These are phyloP conservation scores for Salvelinus sp. DNA, from an alignment of 2,113 vertebrate genomes.

Conservation along the genomic window DNA sequence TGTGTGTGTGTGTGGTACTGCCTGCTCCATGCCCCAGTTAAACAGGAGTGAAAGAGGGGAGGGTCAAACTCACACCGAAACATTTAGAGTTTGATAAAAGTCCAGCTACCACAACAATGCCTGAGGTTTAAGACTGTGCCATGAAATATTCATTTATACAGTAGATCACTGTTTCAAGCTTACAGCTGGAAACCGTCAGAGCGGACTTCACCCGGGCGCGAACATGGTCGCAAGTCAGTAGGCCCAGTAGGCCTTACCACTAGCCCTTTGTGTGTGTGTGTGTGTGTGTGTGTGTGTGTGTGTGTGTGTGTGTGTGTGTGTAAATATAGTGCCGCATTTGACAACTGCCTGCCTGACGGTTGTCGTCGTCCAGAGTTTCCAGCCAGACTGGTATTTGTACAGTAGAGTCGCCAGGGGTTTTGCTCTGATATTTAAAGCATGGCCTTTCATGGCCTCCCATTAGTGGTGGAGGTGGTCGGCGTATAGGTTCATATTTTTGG, in stretches of 20 bases:
- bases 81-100: background rate
- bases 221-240: background rate
- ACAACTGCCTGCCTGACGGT: background rate
- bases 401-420: background rate
- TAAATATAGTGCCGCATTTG: conserved; percentile 15
- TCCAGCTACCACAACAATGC: too few relatives aligned
- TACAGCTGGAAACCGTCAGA: background rate
- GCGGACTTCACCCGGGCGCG: background rate
- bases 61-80: background rate
- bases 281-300: background rate
- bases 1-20: background rate
- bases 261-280: background rate
- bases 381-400: background rate
- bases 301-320: background rate
- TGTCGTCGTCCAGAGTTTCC: background rate
- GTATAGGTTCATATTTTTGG: background rate
- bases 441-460: background rate
- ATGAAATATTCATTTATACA: too few relatives aligned
- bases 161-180: background rate
- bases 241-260: background rate
- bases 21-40: background rate
- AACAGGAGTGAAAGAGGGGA: background rate
- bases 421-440: background rate
- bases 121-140: too few relatives aligned
- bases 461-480: background rate